Base-by-base conservation (phyloP, 2,888 invertebrate species). In the Drosophila diplacantha region DNA sequence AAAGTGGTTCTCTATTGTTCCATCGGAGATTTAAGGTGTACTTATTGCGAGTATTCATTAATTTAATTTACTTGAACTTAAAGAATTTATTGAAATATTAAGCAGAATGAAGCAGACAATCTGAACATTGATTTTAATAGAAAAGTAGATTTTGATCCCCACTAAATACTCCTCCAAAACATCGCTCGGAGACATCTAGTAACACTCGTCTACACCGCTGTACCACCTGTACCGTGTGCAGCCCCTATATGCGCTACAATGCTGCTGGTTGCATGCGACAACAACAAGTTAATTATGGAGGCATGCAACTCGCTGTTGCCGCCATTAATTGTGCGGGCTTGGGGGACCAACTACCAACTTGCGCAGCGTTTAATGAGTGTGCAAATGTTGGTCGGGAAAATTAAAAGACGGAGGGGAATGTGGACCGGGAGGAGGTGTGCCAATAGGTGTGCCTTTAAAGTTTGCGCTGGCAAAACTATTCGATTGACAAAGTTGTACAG, bases 261-360 rank as follows among this genome's bases (percentile, higher is more conserved):
- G 16, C 9, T 18, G 16, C 8, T 18, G 14, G 37, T 24, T 53
- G 50, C 63, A 68, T 59, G 59, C 53, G 37, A 58, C 18, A 57
- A 79, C 81, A 83, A 83, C 79, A 81, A 79, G 78, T 83, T 83
- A 83, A 79, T 81, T 83, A 83, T 69, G 74, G 64, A 74, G 73
- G 81, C 76, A 67, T 74, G 81, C 78, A 75, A 60, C 35, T 69
- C 61, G 71, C 65, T 68, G 56, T 60, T 47, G 46, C 69, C 58
- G 53, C 53, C 60, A 71, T 78, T 73, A 78, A 78, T 83, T 78
- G 53, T 58, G 81, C 67, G 64, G 73, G 75, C 57, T 66, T 64
- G 46, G 52, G 69, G 49, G 63, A 52, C 57, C 54, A 46, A 50
- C 62, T 47, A 52, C 54, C 51, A 51, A 52, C 62, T 47, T 37